Conservation (phyloP, 1,140 invertebrate species). For the Kradibia gibbosae region DNA sequence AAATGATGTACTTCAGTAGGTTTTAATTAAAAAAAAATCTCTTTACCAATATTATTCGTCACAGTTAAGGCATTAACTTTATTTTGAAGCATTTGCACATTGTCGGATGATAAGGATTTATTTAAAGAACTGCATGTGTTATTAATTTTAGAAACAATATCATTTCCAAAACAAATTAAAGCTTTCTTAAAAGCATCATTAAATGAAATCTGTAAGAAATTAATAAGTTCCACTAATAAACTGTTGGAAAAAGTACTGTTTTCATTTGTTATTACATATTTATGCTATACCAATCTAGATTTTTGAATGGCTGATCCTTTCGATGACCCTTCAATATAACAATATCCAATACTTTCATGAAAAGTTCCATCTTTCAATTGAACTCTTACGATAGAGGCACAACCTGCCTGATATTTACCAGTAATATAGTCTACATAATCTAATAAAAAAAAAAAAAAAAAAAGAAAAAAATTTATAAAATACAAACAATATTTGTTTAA, state of each 20-base stretch:
- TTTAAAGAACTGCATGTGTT: not conserved
- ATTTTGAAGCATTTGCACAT: not conserved
- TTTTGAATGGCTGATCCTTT: constrained; percentile 59
- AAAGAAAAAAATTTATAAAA: constrained; percentile 26
- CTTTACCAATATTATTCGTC: not conserved
- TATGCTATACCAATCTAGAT: constrained; percentile 54
- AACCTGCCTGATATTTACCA: constrained; percentile 57
- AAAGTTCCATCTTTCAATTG: constrained; percentile 58
- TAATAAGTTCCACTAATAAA: not conserved
- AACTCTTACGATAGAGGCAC: constrained; percentile 55
- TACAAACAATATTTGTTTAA: not conserved
- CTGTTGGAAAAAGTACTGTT: not conserved
- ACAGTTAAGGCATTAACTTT: not conserved
- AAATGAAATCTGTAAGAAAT: constrained; percentile 51
- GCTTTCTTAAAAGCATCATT: constrained; percentile 53
- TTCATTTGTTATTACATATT: not conserved
- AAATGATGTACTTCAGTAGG: not conserved
- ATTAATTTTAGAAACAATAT: constrained; percentile 37
- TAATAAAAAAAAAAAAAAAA: constrained; percentile 36
- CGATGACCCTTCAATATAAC: constrained; percentile 49
- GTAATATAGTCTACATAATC: constrained; percentile 56
- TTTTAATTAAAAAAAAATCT: not conserved
- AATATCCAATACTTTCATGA: constrained; percentile 62
- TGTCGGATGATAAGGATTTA: constrained; percentile 18
- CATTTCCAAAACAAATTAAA: constrained; percentile 52